Base-by-base conservation (phyloP, 30 jellyfish, hydroid and myxozoan genomes). In the Morbakka virulenta region DNA sequence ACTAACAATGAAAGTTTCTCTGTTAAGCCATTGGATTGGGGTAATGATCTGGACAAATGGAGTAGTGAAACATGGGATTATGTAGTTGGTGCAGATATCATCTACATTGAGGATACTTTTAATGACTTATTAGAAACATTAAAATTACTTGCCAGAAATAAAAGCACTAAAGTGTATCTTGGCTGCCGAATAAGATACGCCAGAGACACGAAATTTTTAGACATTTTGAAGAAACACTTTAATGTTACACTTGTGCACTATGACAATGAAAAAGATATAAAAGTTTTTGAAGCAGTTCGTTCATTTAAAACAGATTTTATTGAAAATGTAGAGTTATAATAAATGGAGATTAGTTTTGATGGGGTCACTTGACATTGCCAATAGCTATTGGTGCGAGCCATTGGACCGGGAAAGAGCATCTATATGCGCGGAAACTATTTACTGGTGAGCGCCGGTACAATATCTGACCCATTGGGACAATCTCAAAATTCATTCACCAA, bases 31-130 rank as follows among this genome's bases (percentile, higher is more conserved):
- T 57, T 88, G 31, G 72, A 62, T 53, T 88, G 97, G 97, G 97
- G 94, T 27, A 29, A 52, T 36, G 63, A 87, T 50, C 32, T 78
- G 53, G 81, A 87, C 20, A 30, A 35, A 34, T 81, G 94, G 94
- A 17, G 17, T 6, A 17, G 17, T 6, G 71, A 57, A 57, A 57
- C 69, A 29, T 88, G 97, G 97, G 97, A 88, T 50, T 52, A 69
- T 30, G 80, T 88, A 4, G 24, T 88, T 50, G 97, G 97, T 21
- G 97, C 97, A 27, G 97, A 88, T 72, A 79, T 88, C 51, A 87
- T 88, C 24, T 88, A 88, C 67, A 50, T 79, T 27, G 78, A 88
- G 27, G 90, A 79, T 2, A 80, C 94, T 4, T 81, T 88, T 50
- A 26, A 52, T 2, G 89, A 76, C 14, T 87, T 88, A n/a, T 65